Base-by-base conservation (phyloP, 2,888 invertebrate species). In the Lasioglossum marginatum region DNA sequence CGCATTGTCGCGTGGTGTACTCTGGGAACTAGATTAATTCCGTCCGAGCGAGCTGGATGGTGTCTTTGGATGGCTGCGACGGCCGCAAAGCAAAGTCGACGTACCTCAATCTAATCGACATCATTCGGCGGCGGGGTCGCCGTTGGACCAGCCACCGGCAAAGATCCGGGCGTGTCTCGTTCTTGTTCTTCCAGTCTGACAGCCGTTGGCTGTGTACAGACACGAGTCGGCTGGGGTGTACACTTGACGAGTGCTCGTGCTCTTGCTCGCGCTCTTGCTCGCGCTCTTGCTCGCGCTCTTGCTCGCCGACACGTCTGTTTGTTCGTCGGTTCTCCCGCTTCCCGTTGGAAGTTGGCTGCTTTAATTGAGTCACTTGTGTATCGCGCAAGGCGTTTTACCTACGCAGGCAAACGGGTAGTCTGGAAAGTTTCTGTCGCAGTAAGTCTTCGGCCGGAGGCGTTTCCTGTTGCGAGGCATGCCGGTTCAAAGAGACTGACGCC, bases 301-400 rank as follows among this genome's bases (percentile, higher is more conserved):
- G 60, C 60, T 82, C 86, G 76, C 77, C 81, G 83, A 81, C 86
- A 83, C 86, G 87, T 87, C 86, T 87, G 86, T 87, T 87, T 87
- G 86, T 77, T 86, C 88, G 90, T 88, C 87, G 88, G 89, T 91
- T 92, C 89, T 89, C 90, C 84, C 85, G 87, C 82, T 82, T 87
- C 78, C 83, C 85, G 82, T 60, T 66, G 76, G 82, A 88, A 90
- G 87, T 90, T 88, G 88, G 82, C 80, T 77, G 91, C 87, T 91
- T 91, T 92, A 92, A 92, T 92, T 92, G 91, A 92, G 92, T 92
- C 91, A 89, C 90, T 89, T 88, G 91, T 87, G 88, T 87, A 86
- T 88, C 89, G 90, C 87, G 86, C 79, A 66, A 82, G 83, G 74
- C 90, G 84, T 89, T 89, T 88, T 89, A 90, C 90, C 82, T 81